Evolutionary conservation across 2,888 invertebrate species (phyloP).

Genomic region (Diarsia dahlii): DNA sequence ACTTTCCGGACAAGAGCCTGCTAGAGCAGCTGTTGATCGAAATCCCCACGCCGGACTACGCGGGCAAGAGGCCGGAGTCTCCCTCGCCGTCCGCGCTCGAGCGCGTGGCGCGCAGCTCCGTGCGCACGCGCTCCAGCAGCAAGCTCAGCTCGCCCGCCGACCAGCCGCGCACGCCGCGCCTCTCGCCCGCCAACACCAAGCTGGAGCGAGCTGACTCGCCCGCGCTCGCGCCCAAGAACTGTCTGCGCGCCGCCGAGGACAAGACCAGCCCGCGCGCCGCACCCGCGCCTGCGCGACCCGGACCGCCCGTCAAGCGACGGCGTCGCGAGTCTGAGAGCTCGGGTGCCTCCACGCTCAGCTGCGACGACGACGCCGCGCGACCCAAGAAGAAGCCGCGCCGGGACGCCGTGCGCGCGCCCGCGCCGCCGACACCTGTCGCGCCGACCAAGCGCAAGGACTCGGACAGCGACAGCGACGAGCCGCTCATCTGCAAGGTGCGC

Average conservation of each 20-base stretch:
- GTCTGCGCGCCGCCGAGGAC: slow-evolving; percentile 73
- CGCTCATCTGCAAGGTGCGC: slow-evolving; percentile 93
- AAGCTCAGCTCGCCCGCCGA: slow-evolving; percentile 93
- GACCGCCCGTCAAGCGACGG: slow-evolving; percentile 92
- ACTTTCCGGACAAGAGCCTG: slow-evolving; percentile 91
- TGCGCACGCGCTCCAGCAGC: slow-evolving; percentile 93
- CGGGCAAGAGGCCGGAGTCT: slow-evolving; percentile 87
- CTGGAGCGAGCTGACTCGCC: slow-evolving; percentile 76
- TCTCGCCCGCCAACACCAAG: slow-evolving; percentile 79
- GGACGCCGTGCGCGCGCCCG: slow-evolving; percentile 87
- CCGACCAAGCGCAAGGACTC: slow-evolving; percentile 92
- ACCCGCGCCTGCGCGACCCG: slow-evolving; percentile 61
- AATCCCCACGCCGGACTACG: slow-evolving; percentile 92
- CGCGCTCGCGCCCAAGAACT: slow-evolving; percentile 61
- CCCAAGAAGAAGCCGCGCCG: slow-evolving; percentile 84
- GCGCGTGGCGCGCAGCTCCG: slow-evolving; percentile 87
- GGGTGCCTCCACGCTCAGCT: slow-evolving; percentile 92
- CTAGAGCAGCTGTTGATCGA: slow-evolving; percentile 96
- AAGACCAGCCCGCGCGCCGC: slow-evolving; percentile 78
- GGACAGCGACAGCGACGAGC: slow-evolving; percentile 95
- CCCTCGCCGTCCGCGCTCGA: slow-evolving; percentile 88
- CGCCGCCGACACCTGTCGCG: slow-evolving; percentile 81
- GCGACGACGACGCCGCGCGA: slow-evolving; percentile 87
- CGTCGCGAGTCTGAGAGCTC: slow-evolving; percentile 95
- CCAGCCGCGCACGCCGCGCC: slow-evolving; percentile 84